Evolutionary conservation across 2,797 vertebrate genomes (phyloP), one percentile per base, ranked within the genome.

Genomic region (Micromesistius poutassou): DNA sequence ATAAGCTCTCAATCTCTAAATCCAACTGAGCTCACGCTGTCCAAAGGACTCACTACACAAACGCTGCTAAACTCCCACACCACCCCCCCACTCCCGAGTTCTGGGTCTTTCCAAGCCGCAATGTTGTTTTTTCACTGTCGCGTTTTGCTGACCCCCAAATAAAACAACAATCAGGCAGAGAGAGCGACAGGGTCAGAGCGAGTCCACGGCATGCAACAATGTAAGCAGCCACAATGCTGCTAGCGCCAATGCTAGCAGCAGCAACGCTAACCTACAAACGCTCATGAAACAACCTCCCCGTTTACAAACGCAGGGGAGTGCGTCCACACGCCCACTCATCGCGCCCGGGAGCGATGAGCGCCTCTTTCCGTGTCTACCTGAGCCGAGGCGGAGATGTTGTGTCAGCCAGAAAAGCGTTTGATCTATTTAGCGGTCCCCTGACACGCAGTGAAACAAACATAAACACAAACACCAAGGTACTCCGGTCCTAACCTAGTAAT

Each of bases 1-100:
- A 91, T 90, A 91, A 16, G 87, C 90, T 86, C 79, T 89, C 92
- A 92, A 92, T 88, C 91, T 83, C 80, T 93, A 93, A 93, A 93
- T 91, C 92, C 90, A 80, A 79, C 73, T 19, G 75, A 70, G 89
- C 89, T 92, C 89, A 92, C 86, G 87, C 87, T 86, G 87, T 90
- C 90, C 86, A 89, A 90, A 90, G 66, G 72, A 82, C 90, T 84
- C 72, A 86, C 84, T 86, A 85, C 83, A 89, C 90, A 91, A 91
- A 83, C 78, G 84, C 81, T 62, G 40, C 40, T 42, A 42, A 42
- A 62, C 55, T 0, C 22, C 22, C 4, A 5, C 50, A 1, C 50
- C 50, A 19, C 50, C 50, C 19, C 6, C 6, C 55, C 22, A 4
- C 55, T 6, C 80, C 85, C 80, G 85, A 91, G 90, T 93, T 93